phyloP scores from a whole-genome alignment of 1,140 invertebrate species.

The Aplysia californica region DNA sequence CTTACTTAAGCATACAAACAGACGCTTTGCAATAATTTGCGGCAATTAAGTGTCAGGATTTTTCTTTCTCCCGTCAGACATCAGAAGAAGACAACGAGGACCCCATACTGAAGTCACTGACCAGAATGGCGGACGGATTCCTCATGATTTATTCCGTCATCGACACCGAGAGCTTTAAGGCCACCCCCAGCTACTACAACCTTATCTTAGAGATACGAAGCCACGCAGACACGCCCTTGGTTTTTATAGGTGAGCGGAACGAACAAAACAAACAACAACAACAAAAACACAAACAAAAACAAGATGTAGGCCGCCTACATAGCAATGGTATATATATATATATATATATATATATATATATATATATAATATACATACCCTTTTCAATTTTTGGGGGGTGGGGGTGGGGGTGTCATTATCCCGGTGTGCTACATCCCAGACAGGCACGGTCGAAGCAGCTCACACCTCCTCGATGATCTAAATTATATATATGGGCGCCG shows the following conservation, averaged over 20 bases:
- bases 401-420: too few relatives aligned
- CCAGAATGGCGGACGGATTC: conserved; percentile 27
- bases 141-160: conserved; percentile 34
- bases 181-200: conserved; percentile 7
- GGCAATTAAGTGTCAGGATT: background rate
- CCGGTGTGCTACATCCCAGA: too few relatives aligned
- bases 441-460: too few relatives aligned
- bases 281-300: too few relatives aligned
- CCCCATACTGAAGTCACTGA: conserved; percentile 23
- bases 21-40: background rate
- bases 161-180: conserved; percentile 25
- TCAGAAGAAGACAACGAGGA: conserved; percentile 21
- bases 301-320: too few relatives aligned
- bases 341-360: too few relatives aligned
- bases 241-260: conserved; percentile 33
- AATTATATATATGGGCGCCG: too few relatives aligned
- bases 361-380: too few relatives aligned
- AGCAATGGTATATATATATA: too few relatives aligned
- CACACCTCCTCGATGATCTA: too few relatives aligned
- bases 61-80: background rate
- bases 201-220: conserved; percentile 19
- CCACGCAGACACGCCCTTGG: conserved; percentile 29
- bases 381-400: too few relatives aligned
- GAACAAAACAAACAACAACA: too few relatives aligned
- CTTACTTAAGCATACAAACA: background rate